phyloP scores from a whole-genome alignment of 2,797 vertebrate genomes.

The Characodon lateralis region DNA sequence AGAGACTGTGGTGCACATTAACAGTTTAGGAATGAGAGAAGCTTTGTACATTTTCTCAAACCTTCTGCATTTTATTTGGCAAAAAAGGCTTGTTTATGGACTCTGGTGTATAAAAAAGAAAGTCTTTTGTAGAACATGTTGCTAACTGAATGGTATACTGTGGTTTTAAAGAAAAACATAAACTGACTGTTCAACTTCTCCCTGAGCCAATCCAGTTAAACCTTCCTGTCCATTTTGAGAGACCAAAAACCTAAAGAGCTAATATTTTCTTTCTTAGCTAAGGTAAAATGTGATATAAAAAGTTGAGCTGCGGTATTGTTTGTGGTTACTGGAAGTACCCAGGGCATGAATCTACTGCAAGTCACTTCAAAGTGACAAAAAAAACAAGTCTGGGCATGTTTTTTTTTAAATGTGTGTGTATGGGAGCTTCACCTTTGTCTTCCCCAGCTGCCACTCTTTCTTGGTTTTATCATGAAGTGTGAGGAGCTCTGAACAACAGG shows the following conservation, averaged over 20 bases:
- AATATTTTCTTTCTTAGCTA: conserved; percentile 14
- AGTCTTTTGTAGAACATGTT: background rate
- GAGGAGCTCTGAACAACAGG: conserved; percentile 82
- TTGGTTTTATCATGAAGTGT: conserved; percentile 75
- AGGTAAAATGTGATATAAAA: conserved; percentile 12
- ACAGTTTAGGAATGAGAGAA: conserved; percentile 35
- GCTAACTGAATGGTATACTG: background rate
- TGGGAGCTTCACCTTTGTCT: conserved; percentile 85
- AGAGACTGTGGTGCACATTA: conserved; percentile 53
- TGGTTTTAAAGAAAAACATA: background rate
- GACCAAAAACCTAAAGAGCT: background rate
- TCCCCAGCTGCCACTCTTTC: conserved; percentile 90
- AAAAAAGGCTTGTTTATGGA: background rate
- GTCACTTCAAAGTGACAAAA: conserved; percentile 52
- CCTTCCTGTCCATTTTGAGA: background rate
- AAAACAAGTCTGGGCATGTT: conserved; percentile 48
- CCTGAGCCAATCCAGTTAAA: background rate
- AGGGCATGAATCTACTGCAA: conserved; percentile 22
- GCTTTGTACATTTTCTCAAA: conserved; percentile 1
- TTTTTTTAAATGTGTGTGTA: conserved; percentile 4
- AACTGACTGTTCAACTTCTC: background rate
- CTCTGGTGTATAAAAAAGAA: background rate
- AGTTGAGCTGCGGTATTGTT: conserved; percentile 13
- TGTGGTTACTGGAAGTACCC: conserved; percentile 20
- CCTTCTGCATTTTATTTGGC: background rate